A percentile compares a stretch with the other conserved stretches of the same genome.
These are phyloP conservation scores for Solenodon paradoxus DNA, from an alignment of 2,113 vertebrate genomes.

Conservation along the genomic window DNA sequence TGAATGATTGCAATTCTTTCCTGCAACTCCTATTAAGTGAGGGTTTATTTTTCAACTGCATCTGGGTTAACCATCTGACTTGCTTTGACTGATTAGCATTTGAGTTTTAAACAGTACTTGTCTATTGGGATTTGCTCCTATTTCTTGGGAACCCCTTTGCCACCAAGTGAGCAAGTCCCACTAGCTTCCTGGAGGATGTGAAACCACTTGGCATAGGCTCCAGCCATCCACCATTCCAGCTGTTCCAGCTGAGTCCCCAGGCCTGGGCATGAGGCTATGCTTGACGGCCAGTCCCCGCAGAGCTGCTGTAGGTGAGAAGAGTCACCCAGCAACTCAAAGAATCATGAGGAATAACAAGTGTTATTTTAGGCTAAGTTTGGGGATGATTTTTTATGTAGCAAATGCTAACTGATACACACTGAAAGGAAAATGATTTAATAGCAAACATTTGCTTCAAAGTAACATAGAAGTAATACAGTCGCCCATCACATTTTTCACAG, in stretches of 20 bases:
- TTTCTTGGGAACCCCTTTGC: neutral
- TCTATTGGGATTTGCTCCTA: neutral
- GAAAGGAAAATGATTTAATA: neutral
- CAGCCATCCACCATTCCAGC: neutral
- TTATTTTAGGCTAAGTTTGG: neutral
- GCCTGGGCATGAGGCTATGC: neutral
- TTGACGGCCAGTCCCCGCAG: neutral
- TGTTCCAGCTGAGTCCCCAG: neutral
- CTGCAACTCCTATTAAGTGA: neutral
- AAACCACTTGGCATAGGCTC: neutral
- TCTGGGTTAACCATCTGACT: neutral
- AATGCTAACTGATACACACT: neutral
- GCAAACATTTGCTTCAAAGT: neutral
- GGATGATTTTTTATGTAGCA: neutral
- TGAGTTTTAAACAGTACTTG: neutral
- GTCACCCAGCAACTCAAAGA: neutral
- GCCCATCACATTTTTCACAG: neutral
- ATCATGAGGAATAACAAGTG: neutral
- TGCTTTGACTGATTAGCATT: neutral
- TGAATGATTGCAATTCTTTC: neutral
- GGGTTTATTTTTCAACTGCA: neutral
- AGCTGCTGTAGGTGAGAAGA: neutral
- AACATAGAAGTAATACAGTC: too few species aligned
- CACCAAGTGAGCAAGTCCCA: neutral
- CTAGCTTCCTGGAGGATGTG: neutral